phyloP scores from a whole-genome alignment of 2,888 invertebrate species.

The Gisinianus flammeolus region DNA sequence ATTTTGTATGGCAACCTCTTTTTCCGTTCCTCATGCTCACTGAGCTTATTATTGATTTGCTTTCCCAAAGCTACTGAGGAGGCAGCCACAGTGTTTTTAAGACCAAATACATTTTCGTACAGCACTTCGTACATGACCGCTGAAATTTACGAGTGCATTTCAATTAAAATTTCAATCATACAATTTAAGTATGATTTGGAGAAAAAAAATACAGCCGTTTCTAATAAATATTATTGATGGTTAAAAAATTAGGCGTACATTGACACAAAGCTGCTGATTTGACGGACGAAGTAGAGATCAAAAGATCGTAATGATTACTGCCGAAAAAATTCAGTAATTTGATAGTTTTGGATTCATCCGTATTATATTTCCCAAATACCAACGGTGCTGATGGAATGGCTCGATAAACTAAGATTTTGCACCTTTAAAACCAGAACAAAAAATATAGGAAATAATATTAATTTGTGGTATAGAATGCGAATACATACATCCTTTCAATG shows the following conservation, averaged over 20 bases:
- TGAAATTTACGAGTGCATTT: background rate
- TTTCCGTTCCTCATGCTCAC: background rate
- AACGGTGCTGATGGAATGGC: constrained; percentile 20
- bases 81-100: constrained; percentile 9
- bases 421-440: background rate
- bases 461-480: too few species aligned
- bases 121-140: constrained; percentile 2
- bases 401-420: constrained; percentile 19
- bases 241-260: background rate
- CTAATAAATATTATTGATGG: background rate
- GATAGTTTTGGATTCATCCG: constrained; percentile 12
- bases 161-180: too few species aligned
- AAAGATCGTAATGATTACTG: constrained; percentile 21
- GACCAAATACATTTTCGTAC: constrained; percentile 11
- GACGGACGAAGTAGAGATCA: constrained; percentile 6
- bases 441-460: too few species aligned
- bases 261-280: constrained; percentile 13
- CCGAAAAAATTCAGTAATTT: constrained; percentile 27
- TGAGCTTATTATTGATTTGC: background rate
- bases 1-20: background rate
- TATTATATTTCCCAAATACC: constrained; percentile 24
- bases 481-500: background rate
- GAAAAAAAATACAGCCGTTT: background rate
- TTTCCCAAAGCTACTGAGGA: background rate
- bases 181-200: too few species aligned